Evolutionary conservation across 2,113 vertebrate species (phyloP).

Genomic region (Jacana jacana): DNA sequence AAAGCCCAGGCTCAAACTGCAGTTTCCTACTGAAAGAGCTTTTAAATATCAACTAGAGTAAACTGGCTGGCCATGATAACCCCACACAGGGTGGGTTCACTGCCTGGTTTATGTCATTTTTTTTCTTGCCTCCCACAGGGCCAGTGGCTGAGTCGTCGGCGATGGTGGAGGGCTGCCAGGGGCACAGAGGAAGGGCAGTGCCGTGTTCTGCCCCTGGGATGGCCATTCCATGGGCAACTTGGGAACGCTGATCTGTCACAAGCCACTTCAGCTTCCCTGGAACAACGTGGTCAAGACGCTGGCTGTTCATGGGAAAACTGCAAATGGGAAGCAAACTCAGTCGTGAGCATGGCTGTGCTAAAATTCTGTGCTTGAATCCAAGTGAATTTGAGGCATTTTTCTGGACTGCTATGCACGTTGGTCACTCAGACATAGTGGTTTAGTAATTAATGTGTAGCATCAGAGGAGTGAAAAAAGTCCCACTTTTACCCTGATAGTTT

Average conservation of each 20-base stretch:
- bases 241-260: accelerated
- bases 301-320: background rate
- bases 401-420: background rate
- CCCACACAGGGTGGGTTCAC: background rate
- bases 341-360: accelerated
- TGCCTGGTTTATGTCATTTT: background rate
- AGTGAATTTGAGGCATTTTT: background rate
- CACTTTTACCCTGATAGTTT: background rate
- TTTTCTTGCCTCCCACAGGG: background rate
- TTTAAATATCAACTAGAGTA: background rate
- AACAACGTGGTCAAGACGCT: accelerated
- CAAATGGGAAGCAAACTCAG: background rate
- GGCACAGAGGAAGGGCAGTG: background rate
- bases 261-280: background rate
- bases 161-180: background rate
- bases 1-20: background rate
- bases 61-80: background rate
- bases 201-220: accelerated
- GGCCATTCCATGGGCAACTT: accelerated
- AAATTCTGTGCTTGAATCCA: background rate
- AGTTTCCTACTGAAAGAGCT: background rate
- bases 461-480: background rate
- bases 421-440: background rate
- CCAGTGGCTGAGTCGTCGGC: accelerated
- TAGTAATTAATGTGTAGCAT: background rate